These are phyloP conservation scores for Lepidonotus clava DNA, from an alignment of 2,888 invertebrate species.

Conservation along the genomic window DNA sequence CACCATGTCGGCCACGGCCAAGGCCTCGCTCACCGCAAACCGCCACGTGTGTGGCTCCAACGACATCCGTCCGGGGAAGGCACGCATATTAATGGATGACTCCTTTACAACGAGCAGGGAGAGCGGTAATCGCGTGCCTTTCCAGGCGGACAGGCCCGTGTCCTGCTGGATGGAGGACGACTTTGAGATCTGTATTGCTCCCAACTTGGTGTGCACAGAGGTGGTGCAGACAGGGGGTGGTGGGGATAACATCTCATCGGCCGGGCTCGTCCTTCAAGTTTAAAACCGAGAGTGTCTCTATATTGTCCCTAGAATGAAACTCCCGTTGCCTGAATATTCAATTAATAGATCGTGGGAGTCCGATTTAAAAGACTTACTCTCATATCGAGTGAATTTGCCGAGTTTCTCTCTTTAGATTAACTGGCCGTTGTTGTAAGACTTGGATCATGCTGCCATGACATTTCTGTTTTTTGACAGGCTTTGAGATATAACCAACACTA, in stretches of 20 bases:
- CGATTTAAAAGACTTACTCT: too few species aligned
- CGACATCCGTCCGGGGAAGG: constrained; percentile 82
- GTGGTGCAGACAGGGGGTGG: constrained; percentile 91
- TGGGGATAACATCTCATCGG: constrained; percentile 93
- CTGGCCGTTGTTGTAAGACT: too few species aligned
- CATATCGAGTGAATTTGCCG: too few species aligned
- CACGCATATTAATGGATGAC: constrained; percentile 88
- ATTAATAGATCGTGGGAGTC: too few species aligned
- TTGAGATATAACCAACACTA: too few species aligned
- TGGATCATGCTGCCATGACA: too few species aligned
- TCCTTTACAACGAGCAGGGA: constrained; percentile 88
- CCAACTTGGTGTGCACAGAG: constrained; percentile 90
- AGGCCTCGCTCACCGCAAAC: constrained; percentile 90
- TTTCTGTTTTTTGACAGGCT: too few species aligned
- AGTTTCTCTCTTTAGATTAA: too few species aligned
- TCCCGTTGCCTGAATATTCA: too few species aligned
- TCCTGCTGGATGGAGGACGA: constrained; percentile 89
- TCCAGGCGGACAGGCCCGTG: constrained; percentile 87
- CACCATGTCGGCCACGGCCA: constrained; percentile 89
- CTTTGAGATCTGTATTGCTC: constrained; percentile 89
- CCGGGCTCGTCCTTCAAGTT: constrained; percentile 85
- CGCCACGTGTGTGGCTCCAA: constrained; percentile 89
- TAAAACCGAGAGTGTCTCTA: too few species aligned
- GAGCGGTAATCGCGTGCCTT: constrained; percentile 82
- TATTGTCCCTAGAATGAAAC: too few species aligned